Base-by-base conservation (phyloP, 2,113 vertebrate species). In the Cyphomyrus plagiostoma region DNA sequence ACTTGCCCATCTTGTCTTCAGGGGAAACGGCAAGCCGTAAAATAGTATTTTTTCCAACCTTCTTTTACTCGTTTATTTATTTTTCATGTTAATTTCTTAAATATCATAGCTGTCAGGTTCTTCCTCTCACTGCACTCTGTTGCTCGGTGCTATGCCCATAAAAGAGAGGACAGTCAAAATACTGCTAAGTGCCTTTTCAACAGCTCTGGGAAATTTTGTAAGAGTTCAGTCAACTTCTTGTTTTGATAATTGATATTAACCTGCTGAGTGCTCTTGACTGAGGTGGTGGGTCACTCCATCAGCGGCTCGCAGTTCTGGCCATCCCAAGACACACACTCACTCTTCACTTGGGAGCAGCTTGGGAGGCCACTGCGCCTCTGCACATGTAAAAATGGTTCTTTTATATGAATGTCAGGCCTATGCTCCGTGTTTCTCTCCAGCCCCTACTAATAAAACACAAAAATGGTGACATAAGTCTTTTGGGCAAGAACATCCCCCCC, bases 1-100 rank as follows among this genome's bases (percentile, higher is more conserved):
- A 91, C 91, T 91, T 90, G 74, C 58, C 45, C 50, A 80, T 26
- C 45, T 86, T 89, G 88, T 52, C 90, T 90, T 48, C 26, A 83
- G 89, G 89, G 88, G 62, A 82, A 30, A 46, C 74, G 89, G 66
- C 48, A 85, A 89, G 90, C 52, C 80, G 74, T 42, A 82, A 88
- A 48, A 87, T 39, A 48, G 49, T 15, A 21, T 86, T 88, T 23
- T 83, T 82, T 85, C 42, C 52, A 26, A 62, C 56, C 56, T 17
- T 48, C 53, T 58, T 56, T 48, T 84, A 45, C 17, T 21, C 1
- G 8, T 87, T 87, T 83, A 62, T 85, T 45, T 56, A 56, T 83
- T 21, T 89, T 62, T 58, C 23, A 62, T 56, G 88, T 89, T n/a
- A 56, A 83, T 56, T 84, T 58, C 23, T 45, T 46, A 83, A 89